Evolutionary conservation across 1,140 invertebrate genomes (phyloP), one percentile per base, ranked within the genome.

Genomic region (Condylostylus longicornis): DNA sequence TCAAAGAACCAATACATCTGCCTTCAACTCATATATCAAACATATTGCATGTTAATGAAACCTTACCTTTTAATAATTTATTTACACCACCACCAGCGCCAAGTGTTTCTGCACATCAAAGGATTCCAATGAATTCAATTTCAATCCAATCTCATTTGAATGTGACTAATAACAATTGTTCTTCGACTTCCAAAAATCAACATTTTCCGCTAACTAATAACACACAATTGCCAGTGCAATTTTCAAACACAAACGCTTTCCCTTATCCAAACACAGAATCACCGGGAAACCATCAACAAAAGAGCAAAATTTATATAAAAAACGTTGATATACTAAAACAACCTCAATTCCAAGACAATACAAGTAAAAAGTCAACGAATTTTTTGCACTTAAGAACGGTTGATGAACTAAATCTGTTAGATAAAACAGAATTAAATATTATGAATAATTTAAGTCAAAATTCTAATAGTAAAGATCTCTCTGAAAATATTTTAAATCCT

Each of bases 351-450:
- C 30, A 41, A 35, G 40, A 43, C n/a, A 17, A 34, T 4, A 47
- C 57, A 21, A 30, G 12, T 12, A 18, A 14, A 10, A 38, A 51
- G 4, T 50, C 49, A 13, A 55, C 53, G 5, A 39, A 39, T 18
- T 21, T 19, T 6, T 36, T 60, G 15, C 57, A 60, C 32, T 35
- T 60, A 29, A 54, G 57, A 10, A 60, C 57, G 1, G 57, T 60
- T 0, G 57, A 60, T 20, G 57, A 60, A 38, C 37, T 60, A 0
- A 60, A 60, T 41, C 41, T 60, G 23, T 57, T 60, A 56, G 59
- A 57, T 23, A 47, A 51, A 34, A 59, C 45, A 32, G 55, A 58
- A 31, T 55, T 58, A 27, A 50, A 58, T 37, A 52, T n/a, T n/a
- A n/a, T n/a, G n/a, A n/a, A n/a, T n/a, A n/a, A n/a, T n/a, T n/a